Base-by-base conservation (phyloP, 2,113 vertebrate genomes). In the Myotis lucifugus region DNA sequence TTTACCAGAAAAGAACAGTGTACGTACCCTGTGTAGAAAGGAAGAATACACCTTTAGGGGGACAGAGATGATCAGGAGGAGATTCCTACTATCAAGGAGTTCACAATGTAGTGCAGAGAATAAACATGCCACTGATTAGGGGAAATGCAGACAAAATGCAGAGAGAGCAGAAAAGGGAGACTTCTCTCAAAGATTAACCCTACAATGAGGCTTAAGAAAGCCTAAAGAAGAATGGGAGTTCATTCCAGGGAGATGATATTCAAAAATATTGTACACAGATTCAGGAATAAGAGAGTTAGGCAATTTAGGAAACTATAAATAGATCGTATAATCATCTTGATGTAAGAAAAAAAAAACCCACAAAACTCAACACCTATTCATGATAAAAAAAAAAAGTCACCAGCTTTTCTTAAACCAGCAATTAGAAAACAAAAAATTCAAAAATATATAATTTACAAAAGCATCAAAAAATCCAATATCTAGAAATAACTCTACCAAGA, bases 401-500 rank as follows among this genome's bases (percentile, higher is more conserved):
- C 15, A 42, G 19, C n/a, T 90, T 88, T 86, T 85, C 77, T 95
- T 88, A 77, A 81, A 78, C 23, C 10, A 95, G 27, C 56, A 73
- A 82, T 67, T 3, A 93, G 90, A 87, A 90, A 96, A 86, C 46
- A 96, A 83, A 61, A 92, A 81, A 77, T 48, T 85, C 23, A 42
- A 87, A 93, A 84, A 66, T 70, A 50, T 25, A 50, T 84, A 12
- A 90, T 77, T 85, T 89, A 85, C 27, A 94, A 50, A 90, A 50
- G 40, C 64, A 90, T 46, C 48, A 77, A 69, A 70, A 42, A 84
- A 84, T 76, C 52, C 42, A 72, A 74, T 29, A 67, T 29, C 32
- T 56, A 78, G 12, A 25, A 88, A 52, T 85, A 89, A 85, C 73
- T 46, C 46, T 85, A 81, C 85, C 10, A 78, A 85, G 18, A 64